Base-by-base conservation (phyloP, 2,113 vertebrate genomes). In the Arvicanthis niloticus region DNA sequence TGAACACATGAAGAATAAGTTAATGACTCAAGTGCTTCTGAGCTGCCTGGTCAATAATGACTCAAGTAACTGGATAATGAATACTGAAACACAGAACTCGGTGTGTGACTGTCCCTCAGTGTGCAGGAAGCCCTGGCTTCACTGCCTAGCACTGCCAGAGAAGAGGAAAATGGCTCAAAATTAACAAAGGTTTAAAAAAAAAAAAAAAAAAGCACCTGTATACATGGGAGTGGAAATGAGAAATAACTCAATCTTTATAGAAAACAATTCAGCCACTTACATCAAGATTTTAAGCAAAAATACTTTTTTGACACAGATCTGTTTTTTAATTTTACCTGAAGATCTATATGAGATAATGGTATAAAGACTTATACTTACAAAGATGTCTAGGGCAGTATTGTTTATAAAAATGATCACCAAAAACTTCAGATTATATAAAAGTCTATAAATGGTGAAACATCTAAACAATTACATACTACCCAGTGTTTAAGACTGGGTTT, bases 401-500 rank as follows among this genome's bases (percentile, higher is more conserved):
- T 45, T 92, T 91, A 80, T 34, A 24, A 88, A 95, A 26, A 88
- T 6, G 5, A 93, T 92, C 91, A 84, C 10, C n/a, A 4, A 77
- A 96, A 97, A 76, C 45, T 80, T 97, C 81, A 48, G 78, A 70
- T 82, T 84, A 93, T 92, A 75, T 75, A 65, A 48, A 95, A 76
- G 37, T 93, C 78, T 87, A 48, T 91, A 96, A 95, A 76, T 80
- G 81, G 67, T 68, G 31, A 26, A 77, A 86, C 34, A 96, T 58
- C 34, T 24, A 75, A 93, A 92, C 75, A 65, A 77, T 72, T 88
- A 93, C 70, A 65, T 29, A 72, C 60, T 62, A 62, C 24, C 7
- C 24, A 62, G 60, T 48, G 12, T 76, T 29, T 45, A 24, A 26
- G 24, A 29, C 40, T 45, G 24, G 22, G 73, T 45, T 45, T 76